Evolutionary conservation across 2,113 vertebrate genomes (phyloP), one percentile per base, ranked within the genome.

Genomic region (Cygnus buccinator): DNA sequence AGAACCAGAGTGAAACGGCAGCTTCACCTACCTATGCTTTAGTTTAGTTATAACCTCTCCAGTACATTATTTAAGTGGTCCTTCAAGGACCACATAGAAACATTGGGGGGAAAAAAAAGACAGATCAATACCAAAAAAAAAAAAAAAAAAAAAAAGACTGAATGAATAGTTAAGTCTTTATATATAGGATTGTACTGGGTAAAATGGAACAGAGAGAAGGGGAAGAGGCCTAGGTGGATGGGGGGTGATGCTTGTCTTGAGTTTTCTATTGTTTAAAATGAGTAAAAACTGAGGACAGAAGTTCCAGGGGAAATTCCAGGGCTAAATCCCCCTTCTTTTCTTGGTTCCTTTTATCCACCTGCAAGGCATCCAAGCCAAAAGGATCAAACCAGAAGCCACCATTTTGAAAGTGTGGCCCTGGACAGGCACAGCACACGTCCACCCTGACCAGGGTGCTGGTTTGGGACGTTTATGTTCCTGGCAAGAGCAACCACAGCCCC

Each of bases 391-490:
- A 57, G 48, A 43, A 72, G 35, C 3, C 62, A 65, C 17, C 35
- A 28, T 37, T 75, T 46, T 20, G 31, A 6, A 75, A 76, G 39
- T 14, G 0, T 8, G 14, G 43, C 14, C 37, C 35, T 2, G 1
- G 7, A 9, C 1, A 25, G 7, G 37, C 33, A n/a, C 0, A 0
- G 20, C 73, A 50, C 77, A 29, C 1, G 0, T 13, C 39, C 54
- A 43, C 19, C 66, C 26, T 46, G 25, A 17, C 26, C 28, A 4
- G 41, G 15, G 31, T 9, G 18, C 59, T 18, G 23, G 6, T 31
- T 28, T 70, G 76, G 55, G 84, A 43, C 65, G 25, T 25, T 18
- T 0, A 0, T 8, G 0, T 5, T 6, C 11, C 26, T 59, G 37
- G 16, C 28, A 44, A 41, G 7, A 7, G 9, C 8, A 4, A 35